Base-by-base conservation (phyloP, 2,113 vertebrate genomes). In the Aphyosemion australe region DNA sequence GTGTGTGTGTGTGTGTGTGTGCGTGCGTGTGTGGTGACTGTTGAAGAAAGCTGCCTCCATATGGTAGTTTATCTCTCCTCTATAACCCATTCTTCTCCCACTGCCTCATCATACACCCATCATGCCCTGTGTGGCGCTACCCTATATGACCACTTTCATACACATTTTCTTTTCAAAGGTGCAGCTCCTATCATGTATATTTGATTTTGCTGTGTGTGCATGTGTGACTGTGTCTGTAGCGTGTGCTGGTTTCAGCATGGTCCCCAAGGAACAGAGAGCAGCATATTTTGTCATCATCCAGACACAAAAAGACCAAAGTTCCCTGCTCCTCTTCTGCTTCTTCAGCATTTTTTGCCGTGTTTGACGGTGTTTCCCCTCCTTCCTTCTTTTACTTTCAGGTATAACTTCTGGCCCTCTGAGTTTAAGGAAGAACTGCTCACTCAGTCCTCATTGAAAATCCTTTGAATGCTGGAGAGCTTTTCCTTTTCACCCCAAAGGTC, bases 31-130 rank as follows among this genome's bases (percentile, higher is more conserved):
- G 26, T 61, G 61, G 69, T 76, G 82, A 71, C 76, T 86, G 67
- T 83, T 77, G 85, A 91, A 86, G 72, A 88, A 91, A 91, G 59
- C 68, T 87, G 80, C 78, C 58, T 71, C 63, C 53, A 56, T 71
- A 42, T 69, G 73, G 64, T 78, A 70, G 69, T 81, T 84, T 72
- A 67, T 83, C 76, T 69, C 60, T 8, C 39, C 69, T 15, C 55
- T 72, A 60, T 42, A 72, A 84, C 77, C 73, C 67, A 78, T 82
- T 80, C 59, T 69, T 61, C 48, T 66, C 57, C 39, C 76, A 12
- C 61, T 57, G 60, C 70, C 64, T 78, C 62, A 61, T 74, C 63
- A 57, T 26, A 67, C 66, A 66, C 64, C 67, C 49, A 54, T 19
- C 48, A 26, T 47, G 20, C 50, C 26, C 47, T 56, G 26, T 65